phyloP scores from a whole-genome alignment of 2,113 vertebrate species.

The Crotalus viridis region DNA sequence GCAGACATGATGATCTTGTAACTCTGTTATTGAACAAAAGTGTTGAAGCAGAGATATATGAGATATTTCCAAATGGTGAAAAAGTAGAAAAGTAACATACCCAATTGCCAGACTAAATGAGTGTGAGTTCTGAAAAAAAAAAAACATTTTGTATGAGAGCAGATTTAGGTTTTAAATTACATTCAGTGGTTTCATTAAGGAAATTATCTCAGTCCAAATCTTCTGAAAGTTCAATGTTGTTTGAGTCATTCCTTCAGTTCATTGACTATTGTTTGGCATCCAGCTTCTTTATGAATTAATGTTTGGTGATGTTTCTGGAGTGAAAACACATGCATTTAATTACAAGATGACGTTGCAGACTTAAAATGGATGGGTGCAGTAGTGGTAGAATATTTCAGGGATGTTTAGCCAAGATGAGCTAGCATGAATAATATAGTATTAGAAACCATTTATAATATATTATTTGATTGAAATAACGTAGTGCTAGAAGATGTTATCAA shows the following conservation, averaged over 20 bases:
- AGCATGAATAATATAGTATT: not conserved
- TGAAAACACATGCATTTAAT: not conserved
- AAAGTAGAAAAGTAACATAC: not conserved
- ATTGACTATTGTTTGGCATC: not conserved
- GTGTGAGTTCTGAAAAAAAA: not conserved
- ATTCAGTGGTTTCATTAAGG: not conserved
- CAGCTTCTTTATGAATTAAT: not conserved
- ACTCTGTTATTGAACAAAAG: not conserved
- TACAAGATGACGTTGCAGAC: not conserved
- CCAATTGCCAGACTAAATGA: not conserved
- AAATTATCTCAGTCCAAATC: not conserved
- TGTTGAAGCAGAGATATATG: not conserved
- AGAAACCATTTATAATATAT: not conserved
- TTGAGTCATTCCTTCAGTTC: not conserved
- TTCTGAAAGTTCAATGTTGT: not conserved
- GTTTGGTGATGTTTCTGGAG: not conserved
- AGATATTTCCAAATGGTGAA: not conserved
- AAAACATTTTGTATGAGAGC: not conserved
- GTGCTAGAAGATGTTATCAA: conserved; percentile 28
- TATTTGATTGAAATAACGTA: conserved; percentile 12
- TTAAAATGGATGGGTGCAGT: not conserved
- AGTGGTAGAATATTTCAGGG: not conserved
- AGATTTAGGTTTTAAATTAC: not conserved
- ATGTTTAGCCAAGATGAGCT: not conserved
- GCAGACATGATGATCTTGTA: not conserved